Evolutionary conservation across 2,888 invertebrate genomes (phyloP).

Genomic region (Chirona hameri): DNA sequence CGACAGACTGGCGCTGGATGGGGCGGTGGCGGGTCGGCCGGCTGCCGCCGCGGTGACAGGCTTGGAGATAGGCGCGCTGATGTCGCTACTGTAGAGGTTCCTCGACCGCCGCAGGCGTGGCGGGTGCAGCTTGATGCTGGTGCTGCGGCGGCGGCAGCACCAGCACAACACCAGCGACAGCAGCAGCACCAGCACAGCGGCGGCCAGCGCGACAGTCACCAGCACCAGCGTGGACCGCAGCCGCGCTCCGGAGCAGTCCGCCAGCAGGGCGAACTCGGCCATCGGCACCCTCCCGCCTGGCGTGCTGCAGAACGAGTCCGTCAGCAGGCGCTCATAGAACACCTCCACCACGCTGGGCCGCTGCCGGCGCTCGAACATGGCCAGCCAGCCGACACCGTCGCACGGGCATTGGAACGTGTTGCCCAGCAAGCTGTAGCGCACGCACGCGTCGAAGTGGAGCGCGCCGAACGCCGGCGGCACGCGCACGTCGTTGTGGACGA

Average conservation of each 20-base stretch:
- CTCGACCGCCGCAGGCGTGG: neutral
- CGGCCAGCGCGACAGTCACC: neutral
- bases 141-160: neutral
- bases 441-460: neutral
- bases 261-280: neutral
- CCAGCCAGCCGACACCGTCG: constrained; percentile 5
- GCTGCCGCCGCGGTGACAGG: neutral
- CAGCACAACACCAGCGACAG: neutral
- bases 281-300: neutral
- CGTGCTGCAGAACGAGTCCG: neutral
- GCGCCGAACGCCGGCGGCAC: neutral
- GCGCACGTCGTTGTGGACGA: neutral
- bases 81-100: neutral
- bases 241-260: neutral
- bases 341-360: neutral
- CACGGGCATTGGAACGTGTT: constrained; percentile 6
- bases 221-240: neutral
- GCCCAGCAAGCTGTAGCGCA: neutral
- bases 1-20: neutral
- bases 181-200: neutral
- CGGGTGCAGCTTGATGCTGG: neutral
- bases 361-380: neutral
- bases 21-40: neutral
- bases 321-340: constrained; percentile 5
- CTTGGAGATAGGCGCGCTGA: neutral